These are phyloP conservation scores for Paracentrotus lividus DNA, from an alignment of 53 echinoderm and acorn worm genomes.

Conservation along the genomic window DNA sequence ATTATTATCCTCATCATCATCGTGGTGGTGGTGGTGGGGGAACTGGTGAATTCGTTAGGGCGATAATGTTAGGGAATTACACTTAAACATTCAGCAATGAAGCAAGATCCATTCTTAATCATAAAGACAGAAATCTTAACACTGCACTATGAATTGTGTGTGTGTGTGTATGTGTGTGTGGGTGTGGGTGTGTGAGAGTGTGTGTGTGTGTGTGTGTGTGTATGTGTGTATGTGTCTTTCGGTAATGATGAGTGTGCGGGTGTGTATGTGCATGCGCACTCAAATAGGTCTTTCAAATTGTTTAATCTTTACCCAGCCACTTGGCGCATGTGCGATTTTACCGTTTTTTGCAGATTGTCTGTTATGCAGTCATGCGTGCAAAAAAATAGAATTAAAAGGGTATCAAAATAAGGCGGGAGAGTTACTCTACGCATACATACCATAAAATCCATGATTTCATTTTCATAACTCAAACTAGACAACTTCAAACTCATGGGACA, in stretches of 20 bases:
- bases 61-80: neutral
- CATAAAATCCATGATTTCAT: slow-evolving; percentile 4
- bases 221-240: no score
- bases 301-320: no score
- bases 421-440: neutral
- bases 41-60: neutral
- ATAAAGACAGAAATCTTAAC: neutral
- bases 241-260: no score
- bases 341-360: neutral
- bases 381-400: neutral
- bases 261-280: no score
- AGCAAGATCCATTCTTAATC: neutral
- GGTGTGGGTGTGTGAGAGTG: neutral
- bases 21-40: slow-evolving; percentile 9
- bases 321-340: no score
- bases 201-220: neutral
- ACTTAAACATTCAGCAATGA: slow-evolving; percentile 20
- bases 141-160: neutral
- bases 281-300: no score
- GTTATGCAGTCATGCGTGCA: slow-evolving; percentile 28
- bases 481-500: neutral
- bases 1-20: neutral
- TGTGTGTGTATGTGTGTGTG: slow-evolving; percentile 25
- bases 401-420: neutral
- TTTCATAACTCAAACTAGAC: no score